Evolutionary conservation across 2,113 vertebrate genomes (phyloP).

Genomic region (Rousettus leschenaultii): DNA sequence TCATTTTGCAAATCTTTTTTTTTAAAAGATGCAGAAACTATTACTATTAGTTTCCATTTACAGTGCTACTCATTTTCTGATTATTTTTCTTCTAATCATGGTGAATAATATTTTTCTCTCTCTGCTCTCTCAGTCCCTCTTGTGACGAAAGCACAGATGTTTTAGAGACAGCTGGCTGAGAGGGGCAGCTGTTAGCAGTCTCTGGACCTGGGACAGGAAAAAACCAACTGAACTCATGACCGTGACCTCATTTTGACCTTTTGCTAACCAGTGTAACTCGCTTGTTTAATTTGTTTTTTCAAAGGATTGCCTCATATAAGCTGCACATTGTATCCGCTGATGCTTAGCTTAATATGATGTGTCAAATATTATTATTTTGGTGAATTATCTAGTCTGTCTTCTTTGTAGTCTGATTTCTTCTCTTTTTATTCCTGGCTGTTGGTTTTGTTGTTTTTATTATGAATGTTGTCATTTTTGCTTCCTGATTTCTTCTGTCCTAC

Average conservation of each 20-base stretch:
- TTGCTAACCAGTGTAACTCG: slow-evolving; percentile 18
- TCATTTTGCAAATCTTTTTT: background rate
- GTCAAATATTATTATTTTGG: background rate
- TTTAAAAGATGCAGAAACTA: background rate
- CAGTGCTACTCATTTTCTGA: background rate
- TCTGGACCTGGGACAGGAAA: background rate
- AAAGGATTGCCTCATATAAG: background rate
- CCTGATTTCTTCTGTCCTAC: background rate
- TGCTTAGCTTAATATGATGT: background rate
- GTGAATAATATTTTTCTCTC: background rate
- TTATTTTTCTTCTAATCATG: background rate
- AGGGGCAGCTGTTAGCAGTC: slow-evolving; percentile 20
- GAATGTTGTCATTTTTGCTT: background rate
- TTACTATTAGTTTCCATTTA: background rate
- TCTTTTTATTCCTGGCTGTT: background rate
- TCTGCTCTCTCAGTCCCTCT: background rate
- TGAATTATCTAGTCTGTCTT: background rate
- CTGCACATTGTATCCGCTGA: background rate
- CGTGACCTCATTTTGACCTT: slow-evolving; percentile 25
- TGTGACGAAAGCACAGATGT: slow-evolving; percentile 47
- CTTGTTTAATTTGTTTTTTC: slow-evolving; percentile 32
- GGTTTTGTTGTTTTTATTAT: background rate
- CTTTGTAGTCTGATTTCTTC: background rate
- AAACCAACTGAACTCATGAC: background rate
- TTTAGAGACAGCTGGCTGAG: slow-evolving; percentile 20